Evolutionary conservation across 2,113 vertebrate genomes (phyloP), one percentile per base, ranked within the genome.

Genomic region (Cebus imitator): DNA sequence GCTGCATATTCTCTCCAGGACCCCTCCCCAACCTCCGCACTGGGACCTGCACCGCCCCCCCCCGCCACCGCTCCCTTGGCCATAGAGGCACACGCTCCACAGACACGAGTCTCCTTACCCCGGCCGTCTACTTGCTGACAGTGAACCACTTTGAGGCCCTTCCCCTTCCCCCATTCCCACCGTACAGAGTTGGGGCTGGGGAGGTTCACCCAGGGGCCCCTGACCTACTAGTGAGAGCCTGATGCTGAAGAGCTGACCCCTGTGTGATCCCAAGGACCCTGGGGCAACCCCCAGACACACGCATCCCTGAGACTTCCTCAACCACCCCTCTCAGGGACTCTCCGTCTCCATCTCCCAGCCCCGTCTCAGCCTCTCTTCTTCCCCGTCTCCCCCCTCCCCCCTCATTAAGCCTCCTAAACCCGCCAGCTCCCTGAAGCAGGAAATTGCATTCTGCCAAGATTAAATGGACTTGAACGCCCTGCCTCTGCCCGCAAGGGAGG

Each of bases 391-490:
- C 93, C 95, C 97, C 91, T 96, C 92, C 97, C 93, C 96, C 95
- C 96, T 98, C 97, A 98, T 98, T 98, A 98, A 98, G 96, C 97
- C 98, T 98, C 95, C 97, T 98, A 98, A 98, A 97, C 98, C 97
- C 96, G 96, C 96, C 97, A 96, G 97, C 97, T 98, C 97, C 97
- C 97, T 97, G 97, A 98, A 98, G 98, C 98, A 98, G 98, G 98
- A 98, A 98, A 98, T 98, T 98, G 98, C 98, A 97, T 98, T 98
- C 97, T 98, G 98, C 98, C 98, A 98, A 98, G 98, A 98, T 97
- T 98, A 98, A 98, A 98, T 98, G 98, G 97, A 97, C 97, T 98
- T 97, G 98, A 98, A 98, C 98, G 97, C 97, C 97, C 97, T 97
- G 98, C 97, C 96, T 96, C 96, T 97, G 96, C 97, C 96, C 96